Base-by-base conservation (phyloP, 37 sponge, comb jelly and placozoan genomes). In the Cladorhizidae sp. region DNA sequence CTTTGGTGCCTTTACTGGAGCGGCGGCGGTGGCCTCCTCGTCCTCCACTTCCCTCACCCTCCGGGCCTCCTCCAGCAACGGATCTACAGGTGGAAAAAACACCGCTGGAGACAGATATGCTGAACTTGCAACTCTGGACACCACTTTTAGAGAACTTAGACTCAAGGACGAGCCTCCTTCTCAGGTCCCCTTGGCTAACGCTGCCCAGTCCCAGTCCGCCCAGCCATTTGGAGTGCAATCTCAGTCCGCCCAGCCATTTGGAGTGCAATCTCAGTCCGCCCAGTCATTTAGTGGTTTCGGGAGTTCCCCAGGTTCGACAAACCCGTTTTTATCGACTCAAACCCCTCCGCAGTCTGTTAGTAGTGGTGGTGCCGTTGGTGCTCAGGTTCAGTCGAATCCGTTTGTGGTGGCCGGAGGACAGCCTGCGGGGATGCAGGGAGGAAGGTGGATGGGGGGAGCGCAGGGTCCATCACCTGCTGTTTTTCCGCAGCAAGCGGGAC, bases 71-170 rank as follows among this genome's bases (percentile, higher is more conserved):
- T 57, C 40, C 35, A 65, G 40, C 40, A 40, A 0, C 29, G 40
- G 76, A 0, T 74, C 64, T 21, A n/a, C 68, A 43, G 79, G 41
- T 36, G 45, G 71, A 32, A 54, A 5, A 1, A 32, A 63, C 20
- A 72, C 57, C 9, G 26, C 59, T 28, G 85, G 54, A 32, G 93
- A 92, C 67, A 84, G 75, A 63, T 92, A 92, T 29, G 75, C 89
- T 55, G 93, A 85, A 17, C 57, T 92, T 20, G 93, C 89, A 62
- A 64, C 32, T 11, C 78, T 92, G 25, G 93, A 92, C 67, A 54
- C 32, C 2, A 65, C 85, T 28, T 52, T 92, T 7, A 84, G 79
- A 54, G 89, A 77, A 2, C 29, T 92, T 22, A 74, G 57, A 40
- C 26, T 85, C 11, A 85, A 86, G 37, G 88, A 86, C 1, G 84